Conservation (phyloP, 2,113 vertebrate genomes). For the Podarcis raffonei region DNA sequence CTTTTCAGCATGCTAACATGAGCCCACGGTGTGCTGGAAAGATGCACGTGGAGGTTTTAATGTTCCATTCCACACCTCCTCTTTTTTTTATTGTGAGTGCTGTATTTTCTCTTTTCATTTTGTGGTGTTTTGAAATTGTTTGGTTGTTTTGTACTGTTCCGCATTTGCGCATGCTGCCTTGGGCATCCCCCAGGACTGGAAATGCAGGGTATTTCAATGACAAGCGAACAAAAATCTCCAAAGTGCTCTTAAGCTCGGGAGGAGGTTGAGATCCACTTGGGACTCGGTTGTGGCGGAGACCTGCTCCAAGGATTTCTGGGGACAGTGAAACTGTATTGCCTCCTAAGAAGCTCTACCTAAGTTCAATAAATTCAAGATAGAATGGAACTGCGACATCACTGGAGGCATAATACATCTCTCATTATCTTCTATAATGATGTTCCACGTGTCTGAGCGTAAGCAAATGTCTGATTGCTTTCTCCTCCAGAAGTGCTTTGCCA, state of each 20-base stretch:
- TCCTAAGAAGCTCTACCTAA: not conserved
- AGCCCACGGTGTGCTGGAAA: too few species aligned
- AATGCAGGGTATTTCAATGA: not conserved
- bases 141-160: not conserved
- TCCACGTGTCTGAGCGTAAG: not conserved
- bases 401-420: not conserved
- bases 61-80: too few species aligned
- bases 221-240: not conserved
- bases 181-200: not conserved
- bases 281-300: not conserved
- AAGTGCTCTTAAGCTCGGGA: not conserved
- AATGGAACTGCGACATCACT: not conserved
- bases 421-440: constrained; percentile 4
- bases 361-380: not conserved
- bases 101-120: not conserved
- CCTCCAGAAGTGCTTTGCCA: not conserved
- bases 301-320: not conserved
- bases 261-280: not conserved
- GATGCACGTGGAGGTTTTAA: not conserved
- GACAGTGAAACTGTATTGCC: not conserved
- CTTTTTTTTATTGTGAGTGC: not conserved
- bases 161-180: not conserved
- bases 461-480: not conserved
- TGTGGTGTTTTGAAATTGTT: not conserved
- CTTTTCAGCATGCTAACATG: not conserved